These are phyloP conservation scores for Agonum fuliginosum DNA, from an alignment of 2,888 invertebrate genomes.

Conservation along the genomic window DNA sequence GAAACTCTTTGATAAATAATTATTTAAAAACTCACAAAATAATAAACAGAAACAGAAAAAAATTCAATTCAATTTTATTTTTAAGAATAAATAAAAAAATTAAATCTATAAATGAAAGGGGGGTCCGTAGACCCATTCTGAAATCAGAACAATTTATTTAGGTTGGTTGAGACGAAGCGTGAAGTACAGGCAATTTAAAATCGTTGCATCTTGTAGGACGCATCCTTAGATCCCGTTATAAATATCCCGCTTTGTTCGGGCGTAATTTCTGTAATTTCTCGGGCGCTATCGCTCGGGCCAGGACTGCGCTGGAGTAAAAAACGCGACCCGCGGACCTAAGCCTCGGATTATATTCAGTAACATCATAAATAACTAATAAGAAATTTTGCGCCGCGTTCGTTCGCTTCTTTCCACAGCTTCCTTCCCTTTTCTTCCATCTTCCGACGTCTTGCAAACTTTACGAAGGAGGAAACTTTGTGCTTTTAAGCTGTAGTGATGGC, in stretches of 20 bases:
- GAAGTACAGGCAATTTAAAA: conserved; percentile 8
- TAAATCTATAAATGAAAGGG: too few relatives aligned
- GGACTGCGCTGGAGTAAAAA: neutral
- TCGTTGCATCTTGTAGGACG: conserved; percentile 13
- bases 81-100: too few relatives aligned
- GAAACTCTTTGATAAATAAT: too few relatives aligned
- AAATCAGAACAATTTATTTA: conserved; percentile 2
- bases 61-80: too few relatives aligned
- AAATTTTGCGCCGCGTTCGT: conserved; percentile 28
- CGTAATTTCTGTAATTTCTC: conserved; percentile 52
- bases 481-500: neutral
- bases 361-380: conserved; percentile 55
- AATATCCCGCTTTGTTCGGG: conserved; percentile 46
- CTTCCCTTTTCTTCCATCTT: neutral
- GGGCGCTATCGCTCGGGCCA: neutral
- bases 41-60: too few relatives aligned
- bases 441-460: neutral
- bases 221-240: conserved; percentile 30
- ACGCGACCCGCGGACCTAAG: conserved; percentile 20
- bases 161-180: neutral
- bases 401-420: neutral
- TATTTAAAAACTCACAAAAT: too few relatives aligned
- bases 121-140: neutral
- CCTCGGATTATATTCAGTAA: conserved; percentile 52
- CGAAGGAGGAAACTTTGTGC: neutral